Evolutionary conservation across 2,888 invertebrate species (phyloP).

Genomic region (Sphaerophoria rueppellii): DNA sequence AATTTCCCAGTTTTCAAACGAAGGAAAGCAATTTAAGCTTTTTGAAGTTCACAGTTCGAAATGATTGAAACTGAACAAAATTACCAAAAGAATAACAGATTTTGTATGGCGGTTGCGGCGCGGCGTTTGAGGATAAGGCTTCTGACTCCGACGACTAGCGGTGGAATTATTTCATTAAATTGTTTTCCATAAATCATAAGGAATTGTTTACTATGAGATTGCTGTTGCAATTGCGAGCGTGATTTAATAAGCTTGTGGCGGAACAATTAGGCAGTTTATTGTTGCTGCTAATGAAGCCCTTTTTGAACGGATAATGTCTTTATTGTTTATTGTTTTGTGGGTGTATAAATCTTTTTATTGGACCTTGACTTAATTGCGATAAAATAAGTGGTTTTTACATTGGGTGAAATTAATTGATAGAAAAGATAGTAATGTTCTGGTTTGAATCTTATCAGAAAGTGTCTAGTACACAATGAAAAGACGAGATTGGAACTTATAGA

Average conservation of each 20-base stretch:
- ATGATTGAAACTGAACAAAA: neutral
- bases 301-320: conserved; percentile 14
- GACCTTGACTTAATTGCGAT: too few species aligned
- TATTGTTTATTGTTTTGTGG: neutral
- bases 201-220: conserved; percentile 58
- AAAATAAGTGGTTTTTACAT: too few species aligned
- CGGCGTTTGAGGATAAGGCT: neutral
- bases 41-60: conserved; percentile 30
- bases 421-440: too few species aligned
- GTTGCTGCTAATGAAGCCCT: conserved; percentile 53
- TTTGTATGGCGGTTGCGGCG: conserved; percentile 16
- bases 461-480: too few species aligned
- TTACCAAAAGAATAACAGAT: neutral
- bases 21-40: conserved; percentile 8
- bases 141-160: neutral
- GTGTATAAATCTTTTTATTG: too few species aligned
- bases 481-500: too few species aligned
- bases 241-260: conserved; percentile 54
- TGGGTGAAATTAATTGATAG: too few species aligned
- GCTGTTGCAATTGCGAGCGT: conserved; percentile 52
- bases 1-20: conserved; percentile 25
- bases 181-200: conserved; percentile 70
- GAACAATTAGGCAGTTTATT: conserved; percentile 65
- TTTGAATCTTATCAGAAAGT: too few species aligned
- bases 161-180: conserved; percentile 67